Percentiles rank a stretch among this genome's conserved stretches.
These are phyloP conservation scores for Gryllus longicercus DNA, from an alignment of 2,888 invertebrate genomes.

Conservation along the genomic window DNA sequence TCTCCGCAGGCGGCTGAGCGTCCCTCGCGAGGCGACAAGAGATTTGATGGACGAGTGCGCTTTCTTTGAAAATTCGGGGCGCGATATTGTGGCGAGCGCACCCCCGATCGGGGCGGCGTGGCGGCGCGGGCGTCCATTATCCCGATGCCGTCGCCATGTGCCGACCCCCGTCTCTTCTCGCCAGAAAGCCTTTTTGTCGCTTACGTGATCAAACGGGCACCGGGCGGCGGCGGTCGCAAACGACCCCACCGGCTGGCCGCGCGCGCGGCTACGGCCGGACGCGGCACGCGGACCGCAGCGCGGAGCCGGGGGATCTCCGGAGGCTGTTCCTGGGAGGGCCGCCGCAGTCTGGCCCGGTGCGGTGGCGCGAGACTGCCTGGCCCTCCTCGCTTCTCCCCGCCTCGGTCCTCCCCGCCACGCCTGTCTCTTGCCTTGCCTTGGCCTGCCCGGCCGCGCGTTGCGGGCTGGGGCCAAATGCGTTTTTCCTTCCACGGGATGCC, in stretches of 20 bases:
- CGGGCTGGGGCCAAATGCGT: no score
- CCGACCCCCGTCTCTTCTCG: not conserved
- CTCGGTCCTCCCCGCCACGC: no score
- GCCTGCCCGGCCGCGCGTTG: no score
- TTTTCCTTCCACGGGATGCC: no score
- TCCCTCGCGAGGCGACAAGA: not conserved
- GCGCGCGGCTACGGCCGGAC: not conserved
- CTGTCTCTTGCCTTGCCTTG: no score
- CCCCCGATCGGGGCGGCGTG: no score
- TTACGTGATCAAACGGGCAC: not conserved
- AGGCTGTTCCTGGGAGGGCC: not conserved
- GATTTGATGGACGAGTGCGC: not conserved
- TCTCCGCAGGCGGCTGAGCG: not conserved
- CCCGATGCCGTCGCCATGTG: not conserved
- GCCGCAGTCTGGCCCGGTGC: not conserved
- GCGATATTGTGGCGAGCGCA: not conserved
- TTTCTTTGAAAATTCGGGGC: not conserved
- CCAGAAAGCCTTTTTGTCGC: conserved; percentile 5
- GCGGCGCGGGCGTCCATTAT: not conserved
- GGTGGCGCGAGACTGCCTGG: no score
- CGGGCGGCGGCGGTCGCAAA: not conserved
- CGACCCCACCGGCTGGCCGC: not conserved
- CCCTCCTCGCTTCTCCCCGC: no score
- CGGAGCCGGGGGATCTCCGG: not conserved
- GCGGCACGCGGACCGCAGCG: not conserved